Percentiles rank a stretch among this genome's conserved stretches.
phyloP scores from a whole-genome alignment of 2,113 vertebrate species.

The Lophochroa leadbeateri region DNA sequence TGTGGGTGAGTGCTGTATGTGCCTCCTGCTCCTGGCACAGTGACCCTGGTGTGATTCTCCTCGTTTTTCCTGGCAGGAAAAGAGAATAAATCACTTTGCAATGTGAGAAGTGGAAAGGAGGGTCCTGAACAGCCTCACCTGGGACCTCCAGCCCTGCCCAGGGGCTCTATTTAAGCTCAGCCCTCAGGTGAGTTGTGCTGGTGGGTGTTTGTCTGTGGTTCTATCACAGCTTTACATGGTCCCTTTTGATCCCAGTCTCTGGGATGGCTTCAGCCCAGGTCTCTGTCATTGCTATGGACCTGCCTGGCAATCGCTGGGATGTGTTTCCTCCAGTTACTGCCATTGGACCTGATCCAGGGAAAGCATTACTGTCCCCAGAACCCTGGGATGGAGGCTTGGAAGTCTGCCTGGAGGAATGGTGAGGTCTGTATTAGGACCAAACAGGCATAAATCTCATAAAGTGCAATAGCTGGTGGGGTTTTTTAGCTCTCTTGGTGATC shows the following conservation, averaged over 20 bases:
- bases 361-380: background rate
- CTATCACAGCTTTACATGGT: rapidly evolving
- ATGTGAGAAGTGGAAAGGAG: background rate
- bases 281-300: background rate
- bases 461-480: background rate
- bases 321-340: background rate
- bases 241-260: background rate
- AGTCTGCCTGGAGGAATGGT: background rate
- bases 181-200: background rate
- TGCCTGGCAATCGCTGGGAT: background rate
- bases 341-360: background rate
- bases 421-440: background rate
- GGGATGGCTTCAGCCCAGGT: background rate
- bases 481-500: background rate
- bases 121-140: background rate
- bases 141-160: background rate
- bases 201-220: background rate
- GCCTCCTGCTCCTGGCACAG: rapidly evolving
- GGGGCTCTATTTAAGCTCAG: background rate
- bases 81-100: background rate
- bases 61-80: background rate
- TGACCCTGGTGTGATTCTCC: background rate
- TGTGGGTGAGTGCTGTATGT: rapidly evolving
- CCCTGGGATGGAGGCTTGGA: background rate
- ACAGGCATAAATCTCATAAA: background rate